Evolutionary conservation across 1,140 invertebrate species (phyloP), one percentile per base, ranked within the genome.

Genomic region (Mycetomoellerius zeteki): DNA sequence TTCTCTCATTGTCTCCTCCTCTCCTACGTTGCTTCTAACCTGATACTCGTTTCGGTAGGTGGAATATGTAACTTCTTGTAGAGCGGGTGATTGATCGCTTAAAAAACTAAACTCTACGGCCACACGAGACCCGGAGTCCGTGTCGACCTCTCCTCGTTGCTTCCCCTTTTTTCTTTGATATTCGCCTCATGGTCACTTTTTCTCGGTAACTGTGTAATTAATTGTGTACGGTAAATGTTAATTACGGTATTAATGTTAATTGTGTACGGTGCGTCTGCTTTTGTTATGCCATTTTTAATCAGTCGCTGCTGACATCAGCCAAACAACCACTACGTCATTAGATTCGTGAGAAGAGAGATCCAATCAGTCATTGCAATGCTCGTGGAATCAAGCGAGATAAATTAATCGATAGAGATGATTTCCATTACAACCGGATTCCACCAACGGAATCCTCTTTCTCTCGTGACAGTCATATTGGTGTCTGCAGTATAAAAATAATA

Each of bases 241-340:
- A 37, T 37, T 37, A 37, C 7, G 33, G 33, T 37, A 37, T 37
- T 37, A 37, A 37, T 37, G 33, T 16, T 14, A 16, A 16, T 50
- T 90, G 87, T 89, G 27, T 16, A 78, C 73, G 87, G 62, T 67
- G 89, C 78, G 85, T 91, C 93, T 93, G 92, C 92, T 94, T 93
- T 92, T 92, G 93, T 94, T 94, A 94, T 94, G 93, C 93, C 93
- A 94, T 93, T 94, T 94, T 94, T 94, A 94, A 94, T 94, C 93
- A 93, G 91, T 72, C 87, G 80, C 64, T 87, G 78, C 76, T 80
- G 84, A 85, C 88, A 27, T 72, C 77, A 85, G 86, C 88, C 80
- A 71, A 75, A 50, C 27, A 86, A 71, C 86, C 87, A 64, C 87
- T 88, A 90, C 88, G 88, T 92, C 90, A 91, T 93, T 92, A 92